Evolutionary conservation across 2,797 vertebrate species (phyloP), one percentile per base, ranked within the genome.

Genomic region (Anguilla megastoma): DNA sequence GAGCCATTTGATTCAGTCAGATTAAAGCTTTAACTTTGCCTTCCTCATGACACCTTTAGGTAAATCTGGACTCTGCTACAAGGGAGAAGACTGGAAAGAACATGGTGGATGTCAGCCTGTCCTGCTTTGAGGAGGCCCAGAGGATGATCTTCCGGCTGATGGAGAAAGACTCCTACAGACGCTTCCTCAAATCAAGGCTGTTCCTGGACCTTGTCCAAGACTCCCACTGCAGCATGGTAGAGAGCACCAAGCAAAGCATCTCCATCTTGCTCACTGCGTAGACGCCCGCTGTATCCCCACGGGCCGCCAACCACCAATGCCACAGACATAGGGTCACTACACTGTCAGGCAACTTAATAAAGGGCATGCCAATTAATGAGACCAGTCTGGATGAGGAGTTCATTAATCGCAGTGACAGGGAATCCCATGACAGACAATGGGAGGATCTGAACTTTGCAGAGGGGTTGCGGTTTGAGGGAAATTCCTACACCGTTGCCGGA

Each of bases 141-240:
- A 96, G 93, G 91, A 97, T 96, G 94, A 98, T 99, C 91, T 97
- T 97, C 93, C 95, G 91, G 5, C 93, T 99, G 88, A 99, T 99
- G 98, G 97, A 98, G 91, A 99, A 98, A 91, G 98, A 99, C 96
- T 98, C 98, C 0, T 99, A 99, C 91, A 96, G 96, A 85, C 97
- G 97, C n/a, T 99, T 99, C 91, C 97, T 99, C 86, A 96, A 96
- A 89, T 99, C 98, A 76, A 94, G 93, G 74, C 94, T 96, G 90
- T 96, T 98, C 87, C 95, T 96, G 76, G 95, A 97, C 88, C 92
- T 97, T 92, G 87, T 91, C 71, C 89, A 87, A 60, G 85, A 52
- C 74, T 36, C 6, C 24, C 60, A n/a, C 69, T 36, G 30, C 8
- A 12, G 10, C 30, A 36, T 36, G 69, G 27, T 16, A 30, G 30